Percentiles rank a stretch among this genome's conserved stretches.
Evolutionary conservation across 2,888 invertebrate genomes (phyloP).

Genomic region (Brachynemurus nebulosus): DNA sequence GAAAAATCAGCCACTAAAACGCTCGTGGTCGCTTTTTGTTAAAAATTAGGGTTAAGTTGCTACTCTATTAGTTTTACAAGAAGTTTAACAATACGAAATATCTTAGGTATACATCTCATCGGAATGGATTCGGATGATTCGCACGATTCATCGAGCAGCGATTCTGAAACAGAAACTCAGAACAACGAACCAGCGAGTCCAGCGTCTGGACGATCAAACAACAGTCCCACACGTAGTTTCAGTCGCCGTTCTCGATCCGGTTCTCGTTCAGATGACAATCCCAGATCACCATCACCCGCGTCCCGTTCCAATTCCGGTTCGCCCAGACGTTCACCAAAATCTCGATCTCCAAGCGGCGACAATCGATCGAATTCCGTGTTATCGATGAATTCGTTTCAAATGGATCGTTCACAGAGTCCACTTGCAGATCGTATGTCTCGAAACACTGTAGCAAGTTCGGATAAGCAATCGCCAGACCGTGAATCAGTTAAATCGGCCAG

Average conservation of each 20-base stretch:
- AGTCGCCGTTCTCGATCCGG: slow-evolving; percentile 9
- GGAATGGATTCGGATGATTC: slow-evolving; percentile 48
- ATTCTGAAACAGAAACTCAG: slow-evolving; percentile 23
- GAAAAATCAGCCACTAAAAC: too few species aligned
- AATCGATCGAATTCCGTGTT: neutral
- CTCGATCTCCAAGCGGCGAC: neutral
- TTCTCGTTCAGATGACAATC: slow-evolving; percentile 13
- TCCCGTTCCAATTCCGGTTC: slow-evolving; percentile 5
- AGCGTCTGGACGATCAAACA: slow-evolving; percentile 11
- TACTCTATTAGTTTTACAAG: neutral
- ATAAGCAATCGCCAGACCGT: neutral
- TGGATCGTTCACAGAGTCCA: neutral
- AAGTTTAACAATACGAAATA: neutral
- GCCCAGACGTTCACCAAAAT: slow-evolving; percentile 9
- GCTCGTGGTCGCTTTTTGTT: too few species aligned
- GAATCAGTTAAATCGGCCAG: slow-evolving; percentile 4
- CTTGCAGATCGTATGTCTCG: neutral
- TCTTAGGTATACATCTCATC: neutral
- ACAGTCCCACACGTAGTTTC: slow-evolving; percentile 7
- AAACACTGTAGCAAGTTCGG: neutral
- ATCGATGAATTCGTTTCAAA: neutral
- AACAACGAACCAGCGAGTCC: slow-evolving; percentile 18
- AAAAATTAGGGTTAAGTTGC: neutral
- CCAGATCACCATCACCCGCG: slow-evolving; percentile 12
- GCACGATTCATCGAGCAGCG: slow-evolving; percentile 33